Evolutionary conservation across 2,797 vertebrate species (phyloP).

Genomic region (Myotis myotis): DNA sequence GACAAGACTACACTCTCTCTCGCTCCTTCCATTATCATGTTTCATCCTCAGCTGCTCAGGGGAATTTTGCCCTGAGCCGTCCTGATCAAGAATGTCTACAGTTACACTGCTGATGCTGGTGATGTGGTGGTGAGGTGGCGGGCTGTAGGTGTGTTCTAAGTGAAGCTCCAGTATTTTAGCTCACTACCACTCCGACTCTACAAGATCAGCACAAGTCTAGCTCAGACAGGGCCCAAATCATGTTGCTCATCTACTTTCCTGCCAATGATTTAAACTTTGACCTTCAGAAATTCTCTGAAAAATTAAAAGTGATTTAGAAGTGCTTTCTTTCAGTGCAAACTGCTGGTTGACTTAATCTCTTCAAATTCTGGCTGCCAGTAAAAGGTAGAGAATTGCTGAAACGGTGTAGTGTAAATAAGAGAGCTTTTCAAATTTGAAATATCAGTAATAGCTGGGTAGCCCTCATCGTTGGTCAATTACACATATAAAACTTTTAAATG

Average conservation of each 20-base stretch:
- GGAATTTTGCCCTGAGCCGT: neutral
- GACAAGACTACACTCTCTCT: neutral
- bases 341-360: constrained; percentile 29
- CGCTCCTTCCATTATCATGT: neutral
- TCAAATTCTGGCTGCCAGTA: constrained; percentile 16
- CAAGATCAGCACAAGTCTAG: neutral
- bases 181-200: neutral
- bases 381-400: constrained; percentile 50
- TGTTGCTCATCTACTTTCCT: constrained; percentile 38
- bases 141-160: neutral
- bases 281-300: constrained; percentile 56
- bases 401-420: neutral
- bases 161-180: neutral
- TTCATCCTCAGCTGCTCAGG: neutral
- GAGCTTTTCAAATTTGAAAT: constrained; percentile 45
- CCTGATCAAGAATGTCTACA: neutral
- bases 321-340: constrained; percentile 48
- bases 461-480: neutral
- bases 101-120: fast-evolving
- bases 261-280: constrained; percentile 49
- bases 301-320: constrained; percentile 51
- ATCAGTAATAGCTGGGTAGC: neutral
- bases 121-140: neutral
- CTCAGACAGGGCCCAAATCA: neutral
- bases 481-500: constrained; percentile 15